phyloP scores from a whole-genome alignment of 1,140 invertebrate species.

The Tyrophagus putrescentiae region DNA sequence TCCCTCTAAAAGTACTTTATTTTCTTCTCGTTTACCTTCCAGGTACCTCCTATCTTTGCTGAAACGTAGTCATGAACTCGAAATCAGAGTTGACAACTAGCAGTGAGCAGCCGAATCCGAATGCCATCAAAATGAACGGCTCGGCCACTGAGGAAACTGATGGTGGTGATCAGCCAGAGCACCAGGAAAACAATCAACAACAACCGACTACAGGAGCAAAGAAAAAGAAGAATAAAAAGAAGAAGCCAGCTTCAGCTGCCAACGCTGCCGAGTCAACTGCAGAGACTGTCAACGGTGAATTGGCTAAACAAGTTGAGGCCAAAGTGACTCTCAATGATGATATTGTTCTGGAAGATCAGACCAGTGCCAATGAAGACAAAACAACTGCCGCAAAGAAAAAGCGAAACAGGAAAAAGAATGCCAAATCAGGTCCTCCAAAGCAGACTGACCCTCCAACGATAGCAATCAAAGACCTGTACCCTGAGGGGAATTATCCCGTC shows the following conservation, averaged over 20 bases:
- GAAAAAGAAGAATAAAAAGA: slow-evolving; percentile 36
- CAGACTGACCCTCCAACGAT: slow-evolving; percentile 73
- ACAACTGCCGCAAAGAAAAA: slow-evolving; percentile 24
- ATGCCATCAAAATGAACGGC: no score
- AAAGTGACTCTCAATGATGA: slow-evolving; percentile 17
- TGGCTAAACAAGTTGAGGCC: slow-evolving; percentile 24
- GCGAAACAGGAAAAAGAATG: slow-evolving; percentile 8
- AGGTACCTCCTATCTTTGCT: no score
- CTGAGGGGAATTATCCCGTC: slow-evolving; percentile 50
- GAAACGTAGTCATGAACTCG: no score
- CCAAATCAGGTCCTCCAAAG: slow-evolving; percentile 29
- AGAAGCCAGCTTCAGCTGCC: slow-evolving; percentile 20
- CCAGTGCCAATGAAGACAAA: slow-evolving; percentile 24
- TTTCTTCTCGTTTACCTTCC: no score
- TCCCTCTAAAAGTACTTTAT: no score
- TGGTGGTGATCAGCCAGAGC: slow-evolving; percentile 21
- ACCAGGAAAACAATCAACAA: slow-evolving; percentile 21
- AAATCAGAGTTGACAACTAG: no score
- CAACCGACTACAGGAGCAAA: slow-evolving; percentile 35
- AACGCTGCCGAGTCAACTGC: slow-evolving; percentile 20
- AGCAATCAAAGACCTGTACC: slow-evolving; percentile 66
- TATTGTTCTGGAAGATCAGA: slow-evolving; percentile 22
- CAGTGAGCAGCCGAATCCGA: no score
- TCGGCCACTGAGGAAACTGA: slow-evolving; percentile 12
- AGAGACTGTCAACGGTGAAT: slow-evolving; percentile 25